Base-by-base conservation (phyloP, 2,888 invertebrate species). In the Phortica magna region DNA sequence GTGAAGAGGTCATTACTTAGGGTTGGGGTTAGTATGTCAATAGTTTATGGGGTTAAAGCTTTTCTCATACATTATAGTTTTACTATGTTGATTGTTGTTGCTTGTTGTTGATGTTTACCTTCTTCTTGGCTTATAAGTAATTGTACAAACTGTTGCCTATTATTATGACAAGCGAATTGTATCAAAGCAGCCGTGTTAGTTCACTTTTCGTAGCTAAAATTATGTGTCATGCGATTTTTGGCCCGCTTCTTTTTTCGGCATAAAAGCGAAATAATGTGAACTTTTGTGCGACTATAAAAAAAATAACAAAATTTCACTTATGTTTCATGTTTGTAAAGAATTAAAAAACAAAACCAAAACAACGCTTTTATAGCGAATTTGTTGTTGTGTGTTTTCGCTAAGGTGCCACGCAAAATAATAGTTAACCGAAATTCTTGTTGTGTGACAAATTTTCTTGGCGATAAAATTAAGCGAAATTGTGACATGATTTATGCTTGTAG, bases 281-380 rank as follows among this genome's bases (percentile, higher is more conserved):
- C 48, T 12, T 48, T 48, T 48, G 48, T 48, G 48, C 48, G 48
- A 48, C 48, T 48, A 83, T 85, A 83, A 83, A 88, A 43, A 48
- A 87, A 83, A 82, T 83, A 85, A 85, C 85, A 85, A 84, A 84
- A 85, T 81, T 83, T 88, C 83, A 87, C 88, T 88, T 88, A 88
- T 87, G 79, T 85, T 80, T 84, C 88, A 87, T 88, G 85, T 82
- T 79, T 81, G 80, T 55, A 81, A 78, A 79, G 88, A 85, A 85
- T 85, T 85, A 85, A 88, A 85, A 84, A 31, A 31, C 2, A 84
- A 79, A 83, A 80, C 76, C 7, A 76, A 79, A 80, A 83, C 48
- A 48, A 17, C 57, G 77, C 70, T 79, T 53, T 64, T 41, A 75
- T 74, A 48, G 78, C 81, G 77, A 79, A 79, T 78, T 87, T 76